phyloP scores from a whole-genome alignment of 2,888 invertebrate species.

The Callosobruchus maculatus region DNA sequence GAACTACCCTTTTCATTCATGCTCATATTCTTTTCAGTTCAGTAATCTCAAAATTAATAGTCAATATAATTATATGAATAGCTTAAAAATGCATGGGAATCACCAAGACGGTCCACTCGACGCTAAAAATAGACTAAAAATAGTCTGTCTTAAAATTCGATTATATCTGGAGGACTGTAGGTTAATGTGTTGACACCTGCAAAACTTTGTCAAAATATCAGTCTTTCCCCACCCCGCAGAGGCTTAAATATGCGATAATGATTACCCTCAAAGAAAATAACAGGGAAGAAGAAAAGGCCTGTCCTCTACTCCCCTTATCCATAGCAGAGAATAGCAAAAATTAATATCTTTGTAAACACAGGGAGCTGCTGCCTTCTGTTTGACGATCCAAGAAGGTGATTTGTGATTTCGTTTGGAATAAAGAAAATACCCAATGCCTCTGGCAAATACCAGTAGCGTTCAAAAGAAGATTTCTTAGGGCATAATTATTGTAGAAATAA shows the following conservation, averaged over 20 bases:
- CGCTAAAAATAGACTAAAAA: too few relatives aligned
- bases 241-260: not conserved
- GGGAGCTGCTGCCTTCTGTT: not conserved
- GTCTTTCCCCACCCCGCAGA: not conserved
- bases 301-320: not conserved
- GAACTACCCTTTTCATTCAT: too few relatives aligned
- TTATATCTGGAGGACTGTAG: too few relatives aligned
- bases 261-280: not conserved
- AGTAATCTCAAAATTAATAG: too few relatives aligned
- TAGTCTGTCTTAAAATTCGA: too few relatives aligned
- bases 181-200: not conserved
- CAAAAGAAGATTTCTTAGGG: not conserved
- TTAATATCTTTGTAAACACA: not conserved
- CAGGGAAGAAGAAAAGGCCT: not conserved
- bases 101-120: too few relatives aligned
- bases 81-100: too few relatives aligned
- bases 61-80: too few relatives aligned
- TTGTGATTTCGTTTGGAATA: conserved; percentile 17
- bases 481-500: too few relatives aligned
- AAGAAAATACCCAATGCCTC: conserved; percentile 11
- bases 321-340: not conserved
- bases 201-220: not conserved
- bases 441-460: not conserved
- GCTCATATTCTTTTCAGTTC: too few relatives aligned
- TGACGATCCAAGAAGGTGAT: conserved; percentile 12